Base-by-base conservation (phyloP, 1,140 invertebrate genomes). In the Conus ventricosus region DNA sequence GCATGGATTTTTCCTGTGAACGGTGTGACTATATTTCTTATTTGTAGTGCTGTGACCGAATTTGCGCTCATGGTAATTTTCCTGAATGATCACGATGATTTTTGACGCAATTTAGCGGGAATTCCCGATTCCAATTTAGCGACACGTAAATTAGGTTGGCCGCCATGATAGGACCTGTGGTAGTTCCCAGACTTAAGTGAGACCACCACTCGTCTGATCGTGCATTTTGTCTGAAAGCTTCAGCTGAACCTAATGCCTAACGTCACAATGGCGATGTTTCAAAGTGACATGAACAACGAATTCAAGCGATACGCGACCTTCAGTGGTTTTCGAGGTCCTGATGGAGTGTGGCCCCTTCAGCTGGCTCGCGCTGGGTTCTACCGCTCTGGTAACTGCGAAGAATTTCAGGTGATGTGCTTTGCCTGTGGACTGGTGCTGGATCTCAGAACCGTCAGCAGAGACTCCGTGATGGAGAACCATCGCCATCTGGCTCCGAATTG, bases 361-460 rank as follows among this genome's bases (percentile, higher is more conserved):
- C 51, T 87, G 51, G 85, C 85, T 51, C 53, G 51, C 8, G 85
- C 85, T 25, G 85, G 85, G 6, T 87, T 87, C 75, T 78, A 78
- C n/a, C 71, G 85, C 23, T 75, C 67, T 55, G 85, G 4, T 1
- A 57, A 0, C 54, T 87, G 85, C 17, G 17, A n/a, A 51, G 71
- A 87, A 10, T 57, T 23, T 15, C 63, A 87, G 71, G 85, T 87
- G 2, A 15, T 87, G 25, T 87, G 85, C 25, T 78, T 57, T 51
- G 17, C 75, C 10, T 87, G 85, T 39, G 85, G 85, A 11, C 85
- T 87, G 13, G n/a, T 39, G 51, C 51, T 87, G 39, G 85, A 87
- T 39, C 63, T 87, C n/a, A 87, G 85, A 27, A 78, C 25, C 0
- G 8, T 87, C 11, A 57, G 39, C 17, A 78, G 25, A 78, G 39